Base-by-base conservation (phyloP, 2,888 invertebrate genomes). In the Tipula lateralis region DNA sequence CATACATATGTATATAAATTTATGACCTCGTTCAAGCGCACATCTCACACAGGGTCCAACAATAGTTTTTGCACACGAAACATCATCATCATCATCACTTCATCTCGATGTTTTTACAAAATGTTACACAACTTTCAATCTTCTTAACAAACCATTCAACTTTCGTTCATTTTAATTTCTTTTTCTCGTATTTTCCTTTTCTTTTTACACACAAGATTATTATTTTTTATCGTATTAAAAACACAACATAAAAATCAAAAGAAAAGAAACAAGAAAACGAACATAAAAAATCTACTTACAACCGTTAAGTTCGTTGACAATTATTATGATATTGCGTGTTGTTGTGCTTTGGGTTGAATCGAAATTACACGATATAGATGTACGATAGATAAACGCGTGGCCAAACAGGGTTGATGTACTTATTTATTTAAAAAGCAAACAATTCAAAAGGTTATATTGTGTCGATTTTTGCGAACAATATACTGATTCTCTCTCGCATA, bases 221-320 rank as follows among this genome's bases (percentile, higher is more conserved):
- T 66, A 39, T n/a, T 24, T 66, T 66, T 24, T 24, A 24, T 66
- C 24, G 24, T 66, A 24, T 66, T 16, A 36, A 9, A 44, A 44
- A 44, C n/a, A 24, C 9, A 66, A 66, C 24, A 66, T 50, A 50
- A 50, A 44, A 44, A 7, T 1, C 39, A 24, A 24, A 66, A 66
- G 66, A 66, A 66, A 66, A 66, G 9, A 66, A 66, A 66, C 24
- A 66, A 66, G 6, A 19, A 66, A 66, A 66, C 1, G n/a, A 9
- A 66, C 9, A 39, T 39, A 66, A 19, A 19, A 66, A 66, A 66
- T 12, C 24, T 24, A 66, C 66, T 66, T 66, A 66, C 24, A 66
- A 66, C 66, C 66, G 66, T 66, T 66, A 66, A 66, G 66, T 66
- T 66, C 66, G 66, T 66, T 66, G 66, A 66, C 66, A 66, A 66